Evolutionary conservation across 2,113 vertebrate genomes (phyloP).

Genomic region (Campylomormyrus numenius): DNA sequence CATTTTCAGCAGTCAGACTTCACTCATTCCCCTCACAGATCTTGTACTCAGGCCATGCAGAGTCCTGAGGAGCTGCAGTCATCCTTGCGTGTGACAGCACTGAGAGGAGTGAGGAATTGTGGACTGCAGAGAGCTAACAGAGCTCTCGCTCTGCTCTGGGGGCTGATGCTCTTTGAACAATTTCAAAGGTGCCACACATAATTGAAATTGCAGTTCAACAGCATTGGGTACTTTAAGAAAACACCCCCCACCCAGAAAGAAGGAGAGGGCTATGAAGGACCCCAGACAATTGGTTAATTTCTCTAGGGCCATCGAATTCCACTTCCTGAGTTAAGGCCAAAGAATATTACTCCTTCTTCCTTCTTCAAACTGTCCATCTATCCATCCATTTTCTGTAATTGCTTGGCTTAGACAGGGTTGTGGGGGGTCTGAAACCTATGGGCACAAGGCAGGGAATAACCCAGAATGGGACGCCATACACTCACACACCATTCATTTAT

Average conservation of each 20-base stretch:
- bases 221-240: not conserved
- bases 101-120: not conserved
- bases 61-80: not conserved
- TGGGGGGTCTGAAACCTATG: not conserved
- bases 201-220: not conserved
- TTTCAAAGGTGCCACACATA: conserved; percentile 11
- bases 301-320: not conserved
- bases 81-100: not conserved
- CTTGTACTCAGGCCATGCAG: not conserved
- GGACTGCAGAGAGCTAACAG: not conserved
- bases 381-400: not conserved
- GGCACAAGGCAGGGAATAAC: not conserved
- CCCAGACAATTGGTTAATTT: not conserved
- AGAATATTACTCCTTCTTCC: not conserved
- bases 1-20: not conserved
- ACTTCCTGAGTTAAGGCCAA: not conserved
- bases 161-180: conserved; percentile 6
- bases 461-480: not conserved
- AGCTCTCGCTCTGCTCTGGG: not conserved
- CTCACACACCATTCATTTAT: not conserved
- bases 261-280: not conserved
- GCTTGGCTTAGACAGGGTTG: not conserved
- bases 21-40: not conserved
- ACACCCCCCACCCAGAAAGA: not conserved
- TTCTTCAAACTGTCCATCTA: not conserved